These are phyloP conservation scores for Aphelocoma coerulescens DNA, from an alignment of 2,113 vertebrate species.

Conservation along the genomic window DNA sequence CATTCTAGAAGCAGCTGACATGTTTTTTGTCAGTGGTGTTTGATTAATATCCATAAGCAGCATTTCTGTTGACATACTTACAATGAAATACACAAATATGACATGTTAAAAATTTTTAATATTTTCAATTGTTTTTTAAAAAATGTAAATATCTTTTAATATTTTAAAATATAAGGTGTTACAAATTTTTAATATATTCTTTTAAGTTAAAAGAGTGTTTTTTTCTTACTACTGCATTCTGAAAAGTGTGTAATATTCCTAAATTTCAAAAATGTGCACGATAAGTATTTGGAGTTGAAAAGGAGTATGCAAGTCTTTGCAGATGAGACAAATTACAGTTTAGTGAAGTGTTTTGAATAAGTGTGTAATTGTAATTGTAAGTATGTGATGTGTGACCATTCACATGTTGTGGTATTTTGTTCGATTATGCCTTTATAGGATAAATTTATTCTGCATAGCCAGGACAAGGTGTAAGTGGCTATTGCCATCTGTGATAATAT, in stretches of 20 bases:
- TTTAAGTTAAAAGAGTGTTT: not conserved
- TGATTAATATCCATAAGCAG: not conserved
- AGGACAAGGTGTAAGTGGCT: not conserved
- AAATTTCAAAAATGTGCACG: not conserved
- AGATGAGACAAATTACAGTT: not conserved
- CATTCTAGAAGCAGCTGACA: not conserved
- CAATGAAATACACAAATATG: not conserved
- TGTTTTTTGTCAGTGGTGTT: not conserved
- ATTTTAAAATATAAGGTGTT: not conserved
- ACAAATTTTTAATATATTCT: not conserved
- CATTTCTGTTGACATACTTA: not conserved
- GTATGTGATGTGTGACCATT: not conserved
- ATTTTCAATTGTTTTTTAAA: not conserved
- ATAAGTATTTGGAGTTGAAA: not conserved
- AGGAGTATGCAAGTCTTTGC: not conserved
- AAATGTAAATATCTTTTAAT: not conserved
- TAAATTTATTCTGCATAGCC: not conserved
- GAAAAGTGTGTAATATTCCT: not conserved
- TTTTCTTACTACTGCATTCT: not conserved
- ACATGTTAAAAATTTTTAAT: not conserved
- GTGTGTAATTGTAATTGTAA: not conserved
- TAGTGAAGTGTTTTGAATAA: not conserved
- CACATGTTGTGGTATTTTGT: not conserved
- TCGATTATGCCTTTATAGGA: not conserved
- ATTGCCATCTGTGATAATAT: not conserved